Percentiles rank a stretch among this genome's conserved stretches.
phyloP scores from a whole-genome alignment of 2,113 vertebrate genomes.

The Nerophis ophidion region DNA sequence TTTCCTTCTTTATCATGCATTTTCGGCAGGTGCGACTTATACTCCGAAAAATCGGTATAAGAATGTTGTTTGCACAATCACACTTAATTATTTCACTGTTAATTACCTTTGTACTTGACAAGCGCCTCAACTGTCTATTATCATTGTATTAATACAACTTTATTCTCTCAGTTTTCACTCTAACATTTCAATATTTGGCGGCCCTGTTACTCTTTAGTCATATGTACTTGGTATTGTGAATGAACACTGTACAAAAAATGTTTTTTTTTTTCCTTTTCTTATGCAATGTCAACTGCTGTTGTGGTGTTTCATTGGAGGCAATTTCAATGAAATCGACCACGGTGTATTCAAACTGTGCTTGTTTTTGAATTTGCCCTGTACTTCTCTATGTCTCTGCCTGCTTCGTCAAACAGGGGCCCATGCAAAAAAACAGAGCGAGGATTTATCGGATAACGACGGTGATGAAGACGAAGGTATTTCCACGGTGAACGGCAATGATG shows the following conservation, averaged over 20 bases:
- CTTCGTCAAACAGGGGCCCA: constrained; percentile 91
- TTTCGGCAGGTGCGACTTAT: no score
- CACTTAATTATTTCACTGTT: no score
- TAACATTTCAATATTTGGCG: not conserved
- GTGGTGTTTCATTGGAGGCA: constrained; percentile 14
- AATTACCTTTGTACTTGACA: no score
- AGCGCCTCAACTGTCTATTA: no score
- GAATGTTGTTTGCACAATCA: no score
- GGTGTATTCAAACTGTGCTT: constrained; percentile 74
- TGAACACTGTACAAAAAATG: not conserved
- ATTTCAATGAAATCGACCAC: not conserved
- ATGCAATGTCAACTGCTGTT: constrained; percentile 24
- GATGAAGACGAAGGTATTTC: constrained; percentile 99
- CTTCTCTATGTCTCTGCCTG: constrained; percentile 81
- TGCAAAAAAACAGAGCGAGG: constrained; percentile 99
- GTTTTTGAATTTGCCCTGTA: constrained; percentile 90
- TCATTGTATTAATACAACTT: not conserved
- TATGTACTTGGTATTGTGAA: not conserved
- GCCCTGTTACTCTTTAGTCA: not conserved
- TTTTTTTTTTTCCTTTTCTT: constrained; percentile 17
- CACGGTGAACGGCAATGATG: constrained; percentile 84
- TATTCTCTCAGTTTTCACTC: not conserved
- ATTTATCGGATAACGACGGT: constrained; percentile 99
- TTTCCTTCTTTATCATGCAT: no score
- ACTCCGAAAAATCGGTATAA: no score